These are phyloP conservation scores for Ptychobarbus kaznakovi DNA, from an alignment of 2,797 vertebrate genomes.

Conservation along the genomic window DNA sequence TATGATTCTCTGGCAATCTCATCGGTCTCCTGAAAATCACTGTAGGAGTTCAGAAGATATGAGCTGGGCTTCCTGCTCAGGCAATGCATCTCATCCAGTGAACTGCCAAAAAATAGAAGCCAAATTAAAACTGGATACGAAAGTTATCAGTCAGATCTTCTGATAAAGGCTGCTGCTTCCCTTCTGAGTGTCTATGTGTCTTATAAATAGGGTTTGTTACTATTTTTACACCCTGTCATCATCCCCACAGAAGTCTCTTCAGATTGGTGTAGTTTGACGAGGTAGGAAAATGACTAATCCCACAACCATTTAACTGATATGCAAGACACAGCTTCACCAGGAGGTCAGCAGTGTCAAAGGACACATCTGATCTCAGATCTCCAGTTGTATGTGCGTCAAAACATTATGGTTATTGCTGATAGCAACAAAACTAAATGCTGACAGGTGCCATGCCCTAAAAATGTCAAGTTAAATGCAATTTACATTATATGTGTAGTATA, in stretches of 20 bases:
- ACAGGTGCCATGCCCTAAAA: background rate
- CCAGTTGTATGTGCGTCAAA: conserved; percentile 27
- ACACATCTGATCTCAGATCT: conserved; percentile 38
- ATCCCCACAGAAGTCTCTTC: conserved; percentile 48
- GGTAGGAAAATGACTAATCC: conserved; percentile 52
- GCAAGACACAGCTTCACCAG: conserved; percentile 24
- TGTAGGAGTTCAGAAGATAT: conserved; percentile 64
- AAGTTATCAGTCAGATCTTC: conserved; percentile 15
- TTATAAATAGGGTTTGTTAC: conserved; percentile 61
- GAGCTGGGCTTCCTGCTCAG: conserved; percentile 54
- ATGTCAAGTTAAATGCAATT: background rate
- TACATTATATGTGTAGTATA: background rate
- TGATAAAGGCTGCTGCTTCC: conserved; percentile 29
- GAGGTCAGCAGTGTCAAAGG: conserved; percentile 11
- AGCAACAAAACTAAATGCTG: conserved; percentile 17
- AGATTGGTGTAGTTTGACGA: conserved; percentile 60
- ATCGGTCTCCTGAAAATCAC: conserved; percentile 62
- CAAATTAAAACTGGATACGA: conserved; percentile 11
- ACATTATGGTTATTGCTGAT: conserved; percentile 29
- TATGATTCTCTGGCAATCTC: conserved; percentile 58
- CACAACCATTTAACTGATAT: conserved; percentile 39
- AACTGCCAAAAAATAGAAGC: background rate
- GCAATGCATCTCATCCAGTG: conserved; percentile 59
- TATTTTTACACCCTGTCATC: conserved; percentile 65
- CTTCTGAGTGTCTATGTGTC: conserved; percentile 33